Conservation (phyloP, 2,113 vertebrate genomes). For the Empidonax traillii region DNA sequence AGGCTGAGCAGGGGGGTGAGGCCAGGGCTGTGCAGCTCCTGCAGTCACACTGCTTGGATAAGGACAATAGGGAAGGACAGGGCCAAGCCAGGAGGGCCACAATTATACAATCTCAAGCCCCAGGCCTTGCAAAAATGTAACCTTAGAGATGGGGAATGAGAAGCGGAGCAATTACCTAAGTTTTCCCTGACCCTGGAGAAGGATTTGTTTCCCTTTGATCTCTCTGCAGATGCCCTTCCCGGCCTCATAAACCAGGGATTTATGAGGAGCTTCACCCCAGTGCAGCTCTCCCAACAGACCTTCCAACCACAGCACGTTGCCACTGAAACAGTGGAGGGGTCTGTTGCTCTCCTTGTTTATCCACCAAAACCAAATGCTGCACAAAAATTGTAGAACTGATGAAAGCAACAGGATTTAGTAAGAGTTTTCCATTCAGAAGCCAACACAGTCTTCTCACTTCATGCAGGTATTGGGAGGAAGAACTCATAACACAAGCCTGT, state of each 20-base stretch:
- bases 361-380: background rate
- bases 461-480: background rate
- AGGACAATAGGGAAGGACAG: slow-evolving; percentile 23
- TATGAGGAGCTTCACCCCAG: background rate
- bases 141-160: background rate
- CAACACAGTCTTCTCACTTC: background rate
- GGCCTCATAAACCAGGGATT: background rate
- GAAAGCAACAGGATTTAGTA: background rate
- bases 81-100: slow-evolving; percentile 24
- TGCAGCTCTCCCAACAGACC: background rate
- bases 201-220: slow-evolving; percentile 35
- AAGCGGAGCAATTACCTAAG: background rate
- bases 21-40: background rate
- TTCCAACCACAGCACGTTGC: background rate
- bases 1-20: background rate
- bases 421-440: background rate
- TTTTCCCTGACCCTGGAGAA: slow-evolving; percentile 29
- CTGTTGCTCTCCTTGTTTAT: background rate
- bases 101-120: background rate
- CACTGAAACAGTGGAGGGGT: background rate
- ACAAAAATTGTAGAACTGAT: background rate
- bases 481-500: slow-evolving; percentile 87
- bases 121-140: slow-evolving; percentile 6
- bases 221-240: slow-evolving; percentile 6
- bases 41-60: background rate